Percentiles rank a stretch among this genome's conserved stretches.
Evolutionary conservation across 2,113 vertebrate genomes (phyloP).

Genomic region (Synodontis membranacea): DNA sequence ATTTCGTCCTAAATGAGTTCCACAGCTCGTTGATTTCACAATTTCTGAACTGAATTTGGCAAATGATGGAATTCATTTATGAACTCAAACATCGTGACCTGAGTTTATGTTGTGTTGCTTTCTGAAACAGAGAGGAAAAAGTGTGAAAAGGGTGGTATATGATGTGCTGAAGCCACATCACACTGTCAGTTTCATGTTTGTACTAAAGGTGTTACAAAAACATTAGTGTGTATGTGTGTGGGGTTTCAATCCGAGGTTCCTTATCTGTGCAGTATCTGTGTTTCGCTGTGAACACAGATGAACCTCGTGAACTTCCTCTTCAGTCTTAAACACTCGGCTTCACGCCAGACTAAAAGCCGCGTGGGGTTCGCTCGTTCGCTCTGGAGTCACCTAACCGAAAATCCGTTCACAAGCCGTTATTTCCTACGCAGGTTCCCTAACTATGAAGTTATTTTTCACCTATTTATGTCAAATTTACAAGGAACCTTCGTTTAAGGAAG

Average conservation of each 20-base stretch:
- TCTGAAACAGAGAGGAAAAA: neutral
- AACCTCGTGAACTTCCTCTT: conserved; percentile 19
- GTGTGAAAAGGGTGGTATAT: conserved; percentile 6
- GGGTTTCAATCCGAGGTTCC: conserved; percentile 30
- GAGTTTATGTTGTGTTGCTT: neutral
- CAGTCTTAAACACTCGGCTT: neutral
- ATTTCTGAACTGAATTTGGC: neutral
- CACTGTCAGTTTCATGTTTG: conserved; percentile 21
- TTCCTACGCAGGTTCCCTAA: neutral
- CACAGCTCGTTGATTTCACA: neutral
- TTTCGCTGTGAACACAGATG: neutral
- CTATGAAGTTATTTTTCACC: neutral
- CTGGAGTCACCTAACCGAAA: neutral
- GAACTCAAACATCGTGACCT: neutral
- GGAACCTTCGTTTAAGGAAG: neutral
- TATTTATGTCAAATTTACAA: neutral
- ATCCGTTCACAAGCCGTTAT: neutral
- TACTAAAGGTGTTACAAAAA: conserved; percentile 44
- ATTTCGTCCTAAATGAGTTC: neutral
- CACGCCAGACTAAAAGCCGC: neutral
- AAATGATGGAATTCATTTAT: neutral
- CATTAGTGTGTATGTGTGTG: conserved; percentile 30
- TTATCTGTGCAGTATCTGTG: conserved; percentile 34
- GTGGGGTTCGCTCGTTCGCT: neutral
- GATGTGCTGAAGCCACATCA: conserved; percentile 14